A percentile compares a stretch with the other conserved stretches of the same genome.
These are phyloP conservation scores for Botia almorhae DNA, from an alignment of 2,797 vertebrate genomes.

Conservation along the genomic window DNA sequence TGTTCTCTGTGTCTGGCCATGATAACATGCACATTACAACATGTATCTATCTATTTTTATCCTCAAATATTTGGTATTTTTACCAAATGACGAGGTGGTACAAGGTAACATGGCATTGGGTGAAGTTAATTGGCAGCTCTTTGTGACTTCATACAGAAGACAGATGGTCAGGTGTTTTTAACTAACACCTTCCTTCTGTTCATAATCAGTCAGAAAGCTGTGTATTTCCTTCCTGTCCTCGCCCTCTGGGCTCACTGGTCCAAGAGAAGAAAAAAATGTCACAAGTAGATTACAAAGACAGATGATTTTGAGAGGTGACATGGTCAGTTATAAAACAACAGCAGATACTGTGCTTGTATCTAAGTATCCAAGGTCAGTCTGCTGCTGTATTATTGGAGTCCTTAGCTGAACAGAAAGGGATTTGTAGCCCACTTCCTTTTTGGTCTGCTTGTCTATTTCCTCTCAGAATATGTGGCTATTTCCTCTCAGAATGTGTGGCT, in stretches of 20 bases:
- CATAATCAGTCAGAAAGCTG: slow-evolving; percentile 71
- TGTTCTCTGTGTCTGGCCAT: background rate
- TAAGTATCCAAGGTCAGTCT: background rate
- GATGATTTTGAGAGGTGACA: background rate
- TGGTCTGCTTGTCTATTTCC: background rate
- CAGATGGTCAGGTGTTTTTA: slow-evolving; percentile 26
- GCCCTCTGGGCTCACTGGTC: slow-evolving; percentile 65
- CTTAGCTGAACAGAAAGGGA: background rate
- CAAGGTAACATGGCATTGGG: background rate
- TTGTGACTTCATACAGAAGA: slow-evolving; percentile 72
- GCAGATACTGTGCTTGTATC: background rate
- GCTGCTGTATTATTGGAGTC: background rate
- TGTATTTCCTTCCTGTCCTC: slow-evolving; percentile 59
- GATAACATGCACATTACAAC: slow-evolving; percentile 14
- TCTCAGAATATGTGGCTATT: background rate
- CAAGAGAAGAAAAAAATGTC: slow-evolving; percentile 45
- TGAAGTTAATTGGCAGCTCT: slow-evolving; percentile 49
- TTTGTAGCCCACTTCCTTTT: background rate
- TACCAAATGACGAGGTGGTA: background rate
- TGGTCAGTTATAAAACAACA: background rate
- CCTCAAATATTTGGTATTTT: background rate
- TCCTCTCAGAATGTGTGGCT: slow-evolving; percentile 7
- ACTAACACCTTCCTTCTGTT: slow-evolving; percentile 55
- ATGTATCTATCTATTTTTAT: background rate
- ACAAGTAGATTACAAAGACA: background rate